Conservation (phyloP, 1,140 invertebrate species). For the Scylla paramamosain region DNA sequence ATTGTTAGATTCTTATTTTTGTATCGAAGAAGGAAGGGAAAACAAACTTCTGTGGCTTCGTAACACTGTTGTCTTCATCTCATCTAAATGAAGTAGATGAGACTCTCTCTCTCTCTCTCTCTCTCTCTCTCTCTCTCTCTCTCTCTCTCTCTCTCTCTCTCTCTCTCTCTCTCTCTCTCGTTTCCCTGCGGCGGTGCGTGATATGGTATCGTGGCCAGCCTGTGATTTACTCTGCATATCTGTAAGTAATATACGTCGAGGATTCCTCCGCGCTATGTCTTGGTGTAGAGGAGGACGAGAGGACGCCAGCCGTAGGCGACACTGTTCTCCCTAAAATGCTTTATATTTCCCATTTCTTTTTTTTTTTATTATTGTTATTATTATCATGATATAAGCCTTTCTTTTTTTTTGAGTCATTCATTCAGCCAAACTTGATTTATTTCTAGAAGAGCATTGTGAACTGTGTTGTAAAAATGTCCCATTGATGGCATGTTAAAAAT, state of each 20-base stretch:
- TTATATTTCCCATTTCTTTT: neutral
- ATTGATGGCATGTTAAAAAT: constrained; percentile 74
- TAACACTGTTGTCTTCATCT: neutral
- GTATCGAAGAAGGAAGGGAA: neutral
- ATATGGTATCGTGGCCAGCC: constrained; percentile 7
- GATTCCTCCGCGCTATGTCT: neutral
- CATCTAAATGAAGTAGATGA: neutral
- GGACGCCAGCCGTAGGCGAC: neutral
- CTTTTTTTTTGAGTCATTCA: constrained; percentile 53
- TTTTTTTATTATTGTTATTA: constrained; percentile 21
- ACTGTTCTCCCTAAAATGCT: neutral
- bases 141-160: constrained; percentile 57
- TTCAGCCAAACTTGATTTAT: constrained; percentile 74
- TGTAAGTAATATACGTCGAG: neutral
- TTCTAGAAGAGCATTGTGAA: constrained; percentile 70
- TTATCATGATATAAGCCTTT: constrained; percentile 25
- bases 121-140: constrained; percentile 43
- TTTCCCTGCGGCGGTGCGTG: constrained; percentile 1
- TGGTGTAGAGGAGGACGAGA: constrained; percentile 2
- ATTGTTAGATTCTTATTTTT: neutral
- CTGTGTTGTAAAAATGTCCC: constrained; percentile 76
- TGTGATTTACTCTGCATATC: constrained; percentile 40
- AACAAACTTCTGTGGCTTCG: neutral
- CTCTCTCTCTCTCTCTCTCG: constrained; percentile 52
- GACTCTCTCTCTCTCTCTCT: constrained; percentile 38